Conservation (phyloP, 2,888 invertebrate genomes). For the Erebia aethiops region DNA sequence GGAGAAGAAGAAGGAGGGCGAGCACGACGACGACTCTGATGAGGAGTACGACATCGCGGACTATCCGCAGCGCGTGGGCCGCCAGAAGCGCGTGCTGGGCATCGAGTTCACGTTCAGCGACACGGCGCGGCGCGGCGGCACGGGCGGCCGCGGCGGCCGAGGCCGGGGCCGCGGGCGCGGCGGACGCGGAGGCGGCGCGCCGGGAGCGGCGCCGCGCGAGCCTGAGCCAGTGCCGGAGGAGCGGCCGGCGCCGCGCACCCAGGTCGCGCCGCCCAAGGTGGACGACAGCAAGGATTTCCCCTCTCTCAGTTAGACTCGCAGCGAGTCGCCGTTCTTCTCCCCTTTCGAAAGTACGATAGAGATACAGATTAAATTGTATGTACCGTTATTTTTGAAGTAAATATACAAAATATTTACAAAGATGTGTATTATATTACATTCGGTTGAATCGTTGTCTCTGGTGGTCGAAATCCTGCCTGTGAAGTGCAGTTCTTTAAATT, state of each 20-base stretch:
- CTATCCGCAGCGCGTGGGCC: slow-evolving; percentile 93
- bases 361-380: slow-evolving; percentile 82
- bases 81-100: slow-evolving; percentile 92
- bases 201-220: slow-evolving; percentile 64
- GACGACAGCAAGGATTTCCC: slow-evolving; percentile 98
- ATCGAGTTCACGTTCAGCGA: slow-evolving; percentile 95
- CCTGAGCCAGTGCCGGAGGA: slow-evolving; percentile 60
- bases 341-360: slow-evolving; percentile 75
- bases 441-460: slow-evolving; percentile 57
- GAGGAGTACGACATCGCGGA: slow-evolving; percentile 90
- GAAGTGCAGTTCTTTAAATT: slow-evolving; percentile 45
- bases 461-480: slow-evolving; percentile 49
- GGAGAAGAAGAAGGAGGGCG: slow-evolving; percentile 88
- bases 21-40: slow-evolving; percentile 86
- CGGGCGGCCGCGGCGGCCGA: slow-evolving; percentile 88
- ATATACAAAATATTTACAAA: slow-evolving; percentile 83
- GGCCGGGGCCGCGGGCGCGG: slow-evolving; percentile 72
- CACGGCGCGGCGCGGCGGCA: slow-evolving; percentile 87
- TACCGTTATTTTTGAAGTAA: slow-evolving; percentile 84
- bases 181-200: slow-evolving; percentile 75
- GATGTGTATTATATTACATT: slow-evolving; percentile 80
- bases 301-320: slow-evolving; percentile 89
- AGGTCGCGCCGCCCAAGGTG: slow-evolving; percentile 89
- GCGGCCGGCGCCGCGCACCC: slow-evolving; percentile 61
- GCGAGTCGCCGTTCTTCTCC: slow-evolving; percentile 70